Base-by-base conservation (phyloP, 2,113 vertebrate genomes). In the Ptilonorhynchus violaceus region DNA sequence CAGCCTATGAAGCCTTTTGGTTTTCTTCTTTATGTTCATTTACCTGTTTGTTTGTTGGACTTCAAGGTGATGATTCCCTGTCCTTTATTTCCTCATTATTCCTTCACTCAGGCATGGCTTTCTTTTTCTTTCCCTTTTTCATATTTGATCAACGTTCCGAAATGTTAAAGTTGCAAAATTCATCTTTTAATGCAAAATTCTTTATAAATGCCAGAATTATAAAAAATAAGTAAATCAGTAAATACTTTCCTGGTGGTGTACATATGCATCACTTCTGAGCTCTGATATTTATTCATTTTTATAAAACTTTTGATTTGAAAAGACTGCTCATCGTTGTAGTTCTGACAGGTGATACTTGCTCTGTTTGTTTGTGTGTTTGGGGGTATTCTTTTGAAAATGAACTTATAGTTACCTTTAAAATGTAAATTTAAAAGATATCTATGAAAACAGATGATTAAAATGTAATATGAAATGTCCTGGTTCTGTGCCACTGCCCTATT, bases 31-130 rank as follows among this genome's bases (percentile, higher is more conserved):
- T 22, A 33, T 42, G 11, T 55, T 68, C 14, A 8, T 58, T 80
- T 6, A 8, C 5, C 4, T 66, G 2, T 27, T 44, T 68, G 21
- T 15, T n/a, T 53, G 28, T 42, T 52, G 30, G 39, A 42, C 18
- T 67, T 63, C 18, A 67, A 6, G 59, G 17, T 0, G 1, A 27
- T 0, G 2, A 52, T 53, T 69, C 64, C 2, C 14, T 49, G 4
- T 10, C 31, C 11, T 74, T 67, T 41, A 49, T 70, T 74, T 79
- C 35, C 37, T 49, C 3, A 3, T 35, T 81, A 19, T 39, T 59
- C 11, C 69, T 87, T 56, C 15, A 58, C 58, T 89, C 37, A 42
- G 28, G 8, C 4, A 50, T 35, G 5, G 1, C 25, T 72, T 92
- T 58, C 28, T 41, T 9, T 39, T 63, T 2, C 31, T 66, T 58